phyloP scores from a whole-genome alignment of 2,113 vertebrate species.

The Helogale parvula region DNA sequence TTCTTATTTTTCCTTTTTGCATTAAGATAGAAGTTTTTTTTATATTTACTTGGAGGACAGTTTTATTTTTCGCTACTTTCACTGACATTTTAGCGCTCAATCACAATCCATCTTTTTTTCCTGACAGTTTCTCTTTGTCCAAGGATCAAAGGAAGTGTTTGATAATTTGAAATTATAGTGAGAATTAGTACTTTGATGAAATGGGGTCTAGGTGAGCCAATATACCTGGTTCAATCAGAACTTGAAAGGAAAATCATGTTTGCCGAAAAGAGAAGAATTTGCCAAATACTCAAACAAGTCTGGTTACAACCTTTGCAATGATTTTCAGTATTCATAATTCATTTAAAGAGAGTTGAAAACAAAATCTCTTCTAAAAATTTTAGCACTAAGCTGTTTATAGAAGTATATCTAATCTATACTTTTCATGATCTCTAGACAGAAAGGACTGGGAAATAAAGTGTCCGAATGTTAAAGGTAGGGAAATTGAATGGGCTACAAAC shows the following conservation, averaged over 20 bases:
- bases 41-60: not conserved
- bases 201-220: not conserved
- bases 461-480: not conserved
- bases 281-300: not conserved
- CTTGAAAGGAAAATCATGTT: conserved; percentile 15
- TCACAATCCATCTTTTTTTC: not conserved
- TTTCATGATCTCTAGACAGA: not conserved
- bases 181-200: not conserved
- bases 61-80: conserved; percentile 45
- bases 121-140: not conserved
- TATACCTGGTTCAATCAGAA: not conserved
- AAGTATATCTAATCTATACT: not conserved
- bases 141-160: conserved; percentile 23
- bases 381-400: not conserved
- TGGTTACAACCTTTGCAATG: not conserved
- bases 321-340: conserved; percentile 1
- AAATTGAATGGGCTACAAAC: not conserved
- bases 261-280: not conserved
- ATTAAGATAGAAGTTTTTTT: conserved; percentile 38
- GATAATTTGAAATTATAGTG: conserved; percentile 30
- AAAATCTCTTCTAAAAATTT: not conserved
- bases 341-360: not conserved
- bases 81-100: not conserved
- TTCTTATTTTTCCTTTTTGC: not conserved
- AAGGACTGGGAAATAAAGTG: not conserved